A percentile compares a stretch with the other conserved stretches of the same genome.
These are phyloP conservation scores for Conger conger DNA, from an alignment of 2,113 vertebrate genomes.

Conservation along the genomic window DNA sequence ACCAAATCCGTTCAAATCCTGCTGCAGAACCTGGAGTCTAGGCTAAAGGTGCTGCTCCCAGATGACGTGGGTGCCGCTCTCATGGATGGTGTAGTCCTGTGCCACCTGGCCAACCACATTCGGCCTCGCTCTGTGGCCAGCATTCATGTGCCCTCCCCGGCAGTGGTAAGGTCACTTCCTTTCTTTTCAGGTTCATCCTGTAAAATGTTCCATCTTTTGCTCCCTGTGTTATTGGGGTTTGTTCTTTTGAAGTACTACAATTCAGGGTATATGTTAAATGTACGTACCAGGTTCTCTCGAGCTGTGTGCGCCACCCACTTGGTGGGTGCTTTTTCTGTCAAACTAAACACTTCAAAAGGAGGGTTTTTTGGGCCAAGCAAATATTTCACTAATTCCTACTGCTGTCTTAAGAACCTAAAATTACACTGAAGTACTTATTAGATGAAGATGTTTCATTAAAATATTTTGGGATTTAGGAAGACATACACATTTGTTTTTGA, in stretches of 20 bases:
- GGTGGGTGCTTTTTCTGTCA: too few species aligned
- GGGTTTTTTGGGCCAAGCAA: too few species aligned
- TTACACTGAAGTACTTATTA: background rate
- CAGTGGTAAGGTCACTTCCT: conserved; percentile 79
- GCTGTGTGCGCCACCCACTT: too few species aligned
- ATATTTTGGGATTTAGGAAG: too few species aligned
- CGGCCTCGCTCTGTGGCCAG: conserved; percentile 94
- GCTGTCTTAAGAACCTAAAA: background rate
- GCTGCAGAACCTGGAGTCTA: conserved; percentile 88
- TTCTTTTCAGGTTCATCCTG: background rate
- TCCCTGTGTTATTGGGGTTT: background rate
- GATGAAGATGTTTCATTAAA: background rate
- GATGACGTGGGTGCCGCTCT: conserved; percentile 94
- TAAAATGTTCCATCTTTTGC: background rate
- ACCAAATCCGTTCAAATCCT: background rate
- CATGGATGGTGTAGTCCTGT: conserved; percentile 97
- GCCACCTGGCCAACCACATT: conserved; percentile 98
- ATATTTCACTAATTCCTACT: background rate
- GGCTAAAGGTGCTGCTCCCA: conserved; percentile 90
- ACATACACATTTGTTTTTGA: too few species aligned
- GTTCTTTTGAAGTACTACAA: background rate
- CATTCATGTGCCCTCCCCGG: conserved; percentile 96
- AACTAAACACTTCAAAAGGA: too few species aligned
- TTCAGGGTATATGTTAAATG: background rate
- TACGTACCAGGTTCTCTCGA: background rate